A percentile compares a stretch with the other conserved stretches of the same genome.
These are phyloP conservation scores for Smutsia gigantea DNA, from an alignment of 2,797 vertebrate genomes.

Conservation along the genomic window DNA sequence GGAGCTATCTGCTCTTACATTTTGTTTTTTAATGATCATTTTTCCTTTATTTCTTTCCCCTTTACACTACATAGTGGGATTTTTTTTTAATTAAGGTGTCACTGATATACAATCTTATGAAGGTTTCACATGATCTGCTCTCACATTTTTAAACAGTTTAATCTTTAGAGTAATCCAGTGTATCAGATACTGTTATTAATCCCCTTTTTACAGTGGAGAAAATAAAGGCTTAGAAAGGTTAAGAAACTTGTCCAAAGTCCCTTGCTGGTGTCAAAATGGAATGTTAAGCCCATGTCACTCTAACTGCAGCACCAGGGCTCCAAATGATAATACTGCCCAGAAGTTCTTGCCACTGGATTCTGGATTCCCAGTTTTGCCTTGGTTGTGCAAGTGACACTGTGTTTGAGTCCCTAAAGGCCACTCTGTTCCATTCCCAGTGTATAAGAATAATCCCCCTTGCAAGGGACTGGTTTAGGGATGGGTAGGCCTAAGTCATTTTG, in stretches of 20 bases:
- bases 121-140: neutral
- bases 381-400: neutral
- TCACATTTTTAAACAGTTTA: constrained; percentile 38
- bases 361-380: neutral
- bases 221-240: neutral
- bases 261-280: neutral
- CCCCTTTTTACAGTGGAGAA: neutral
- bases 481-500: neutral
- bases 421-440: neutral
- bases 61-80: too few relatives aligned
- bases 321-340: neutral
- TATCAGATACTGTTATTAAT: neutral
- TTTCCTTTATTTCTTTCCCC: too few relatives aligned
- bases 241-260: neutral
- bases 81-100: too few relatives aligned
- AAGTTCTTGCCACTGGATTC: neutral
- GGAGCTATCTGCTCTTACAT: neutral
- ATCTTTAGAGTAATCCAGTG: neutral
- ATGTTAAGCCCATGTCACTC: neutral
- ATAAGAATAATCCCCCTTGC: neutral
- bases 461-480: neutral
- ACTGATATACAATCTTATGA: too few relatives aligned
- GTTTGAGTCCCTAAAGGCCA: too few relatives aligned
- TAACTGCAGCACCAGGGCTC: neutral
- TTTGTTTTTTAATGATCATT: too few relatives aligned